Base-by-base conservation (phyloP, 1,140 invertebrate genomes). In the Acromyrmex heyeri region DNA sequence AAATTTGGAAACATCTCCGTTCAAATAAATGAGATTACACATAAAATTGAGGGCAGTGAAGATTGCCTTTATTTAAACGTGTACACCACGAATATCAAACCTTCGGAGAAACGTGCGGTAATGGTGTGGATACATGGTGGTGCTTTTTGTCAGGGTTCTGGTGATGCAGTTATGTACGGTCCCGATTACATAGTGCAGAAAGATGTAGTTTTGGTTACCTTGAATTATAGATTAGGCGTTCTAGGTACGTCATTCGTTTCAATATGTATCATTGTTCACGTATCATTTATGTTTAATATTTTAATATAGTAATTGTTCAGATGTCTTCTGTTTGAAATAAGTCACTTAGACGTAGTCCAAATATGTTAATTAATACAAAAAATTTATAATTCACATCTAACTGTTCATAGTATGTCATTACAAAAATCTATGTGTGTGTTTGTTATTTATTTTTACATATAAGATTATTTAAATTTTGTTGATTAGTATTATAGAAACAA, bases 31-130 rank as follows among this genome's bases (percentile, higher is more conserved):
- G 21, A 61, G 0, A 6, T 90, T 0, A 82, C 81, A 2, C 76
- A 64, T 0, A 1, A 65, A 53, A n/a, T 93, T 10, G 0, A 67
- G 0, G 94, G 94, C 2, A 86, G 86, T 77, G 97, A 98, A 95
- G 98, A 99, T 92, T 99, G 98, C 91, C 96, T 99, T 10, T 97
- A 97, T 92, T 95, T 99, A n/a, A 98, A 98, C 92, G 96, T 99
- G 1, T 98, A 97, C 91, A 97, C 97, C 18, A 97, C 97, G 77
- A 48, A 81, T 24, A 90, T 94, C 61, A 88, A 86, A 16, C 21
- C 55, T 2, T 4, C 30, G 3, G 38, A 7, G 7, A 87, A 72
- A 38, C 89, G 83, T 18, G 91, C 96, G 0, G 95, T 96, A 3
- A 96, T 96, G 94, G 93, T 96, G 0, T 96, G 94, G 93, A 94